Evolutionary conservation across 2,113 vertebrate genomes (phyloP).

Genomic region (western clawed frog (Xenopus tropicalis)): UCB_Xtro_10.0 CM004443.2:174694501-174695000

Average conservation of each 20-base stretch:
- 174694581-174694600: neutral
- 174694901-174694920: constrained; percentile 39
- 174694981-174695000: constrained; percentile 26
- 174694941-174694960: constrained; percentile 41
- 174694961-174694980: constrained; percentile 23
- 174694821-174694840: constrained; percentile 37
- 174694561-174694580: neutral
- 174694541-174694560: neutral
- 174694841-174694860: constrained; percentile 40
- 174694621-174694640: neutral
- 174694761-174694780: constrained; percentile 8
- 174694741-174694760: constrained; percentile 18
- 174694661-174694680: neutral
- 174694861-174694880: constrained; percentile 34
- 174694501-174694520: neutral
- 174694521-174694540: neutral
- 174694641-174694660: neutral
- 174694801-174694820: constrained; percentile 26
- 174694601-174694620: neutral
- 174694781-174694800: constrained; percentile 7
- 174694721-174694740: constrained; percentile 7
- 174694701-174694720: neutral
- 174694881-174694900: constrained; percentile 33
- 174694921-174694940: constrained; percentile 40
- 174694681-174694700: neutral